phyloP scores from a whole-genome alignment of 30 jellyfish, hydroid and myxozoan genomes.

The Cassiopea andromeda region DNA sequence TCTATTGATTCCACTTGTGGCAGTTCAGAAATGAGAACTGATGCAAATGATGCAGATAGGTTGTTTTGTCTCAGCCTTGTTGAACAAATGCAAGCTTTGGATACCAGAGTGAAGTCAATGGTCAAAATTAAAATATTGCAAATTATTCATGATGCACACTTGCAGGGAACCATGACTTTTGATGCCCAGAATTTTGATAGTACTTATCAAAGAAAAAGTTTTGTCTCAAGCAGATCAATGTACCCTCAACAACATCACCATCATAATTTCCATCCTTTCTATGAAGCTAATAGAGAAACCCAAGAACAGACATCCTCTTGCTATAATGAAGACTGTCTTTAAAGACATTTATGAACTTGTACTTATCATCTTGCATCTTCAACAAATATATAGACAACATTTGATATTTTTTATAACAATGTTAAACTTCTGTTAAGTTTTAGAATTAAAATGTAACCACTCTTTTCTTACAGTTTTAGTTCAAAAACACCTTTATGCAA shows the following conservation, averaged over 20 bases:
- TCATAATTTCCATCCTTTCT: background rate
- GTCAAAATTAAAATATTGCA: background rate
- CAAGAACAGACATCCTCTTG: too few relatives aligned
- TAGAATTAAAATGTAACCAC: too few relatives aligned
- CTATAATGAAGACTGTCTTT: too few relatives aligned
- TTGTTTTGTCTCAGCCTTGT: background rate
- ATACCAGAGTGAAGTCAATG: background rate
- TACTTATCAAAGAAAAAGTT: background rate
- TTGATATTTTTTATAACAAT: too few relatives aligned
- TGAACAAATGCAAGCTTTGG: background rate
- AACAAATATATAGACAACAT: too few relatives aligned
- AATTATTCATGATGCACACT: background rate
- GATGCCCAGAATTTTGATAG: background rate
- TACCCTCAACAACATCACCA: background rate
- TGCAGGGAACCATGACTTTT: background rate
- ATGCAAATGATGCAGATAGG: background rate
- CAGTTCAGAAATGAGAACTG: background rate
- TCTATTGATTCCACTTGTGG: background rate
- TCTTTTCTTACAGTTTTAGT: too few relatives aligned
- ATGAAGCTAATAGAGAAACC: background rate
- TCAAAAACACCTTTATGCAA: too few relatives aligned
- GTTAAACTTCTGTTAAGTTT: too few relatives aligned
- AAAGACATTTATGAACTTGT: too few relatives aligned
- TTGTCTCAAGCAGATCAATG: background rate
- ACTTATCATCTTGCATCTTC: too few relatives aligned